phyloP scores from a whole-genome alignment of 2,113 vertebrate genomes.

The Euleptes europaea region DNA sequence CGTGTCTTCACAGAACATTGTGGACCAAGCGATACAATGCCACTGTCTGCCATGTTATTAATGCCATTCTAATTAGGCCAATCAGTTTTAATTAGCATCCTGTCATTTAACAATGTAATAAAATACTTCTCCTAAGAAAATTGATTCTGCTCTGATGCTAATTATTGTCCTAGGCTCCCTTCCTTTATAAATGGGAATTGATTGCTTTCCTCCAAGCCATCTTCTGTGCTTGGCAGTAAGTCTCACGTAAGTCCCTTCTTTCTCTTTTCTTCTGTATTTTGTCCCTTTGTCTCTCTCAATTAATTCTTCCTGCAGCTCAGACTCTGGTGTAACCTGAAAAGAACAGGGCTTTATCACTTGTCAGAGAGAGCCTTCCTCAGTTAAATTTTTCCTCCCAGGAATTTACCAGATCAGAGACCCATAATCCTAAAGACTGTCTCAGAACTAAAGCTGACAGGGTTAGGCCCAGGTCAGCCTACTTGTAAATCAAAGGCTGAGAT shows the following conservation, averaged over 20 bases:
- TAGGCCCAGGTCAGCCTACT: conserved; percentile 60
- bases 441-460: conserved; percentile 59
- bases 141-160: conserved; percentile 72
- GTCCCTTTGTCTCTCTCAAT: conserved; percentile 47
- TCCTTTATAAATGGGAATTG: conserved; percentile 70
- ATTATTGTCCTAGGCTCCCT: conserved; percentile 65
- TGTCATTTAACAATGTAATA: conserved; percentile 75
- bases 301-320: conserved; percentile 54
- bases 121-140: conserved; percentile 70
- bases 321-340: conserved; percentile 51
- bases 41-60: conserved; percentile 63
- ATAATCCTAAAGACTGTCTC: conserved; percentile 50
- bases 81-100: conserved; percentile 77
- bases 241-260: conserved; percentile 40
- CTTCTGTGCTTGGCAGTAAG: conserved; percentile 37
- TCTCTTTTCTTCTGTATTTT: conserved; percentile 14
- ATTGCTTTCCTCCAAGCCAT: conserved; percentile 61
- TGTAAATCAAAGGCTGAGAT: conserved; percentile 59
- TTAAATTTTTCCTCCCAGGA: conserved; percentile 54
- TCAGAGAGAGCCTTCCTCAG: conserved; percentile 47
- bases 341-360: conserved; percentile 51
- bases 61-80: conserved; percentile 73
- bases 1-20: background rate
- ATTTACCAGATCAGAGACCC: conserved; percentile 49
- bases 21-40: conserved; percentile 31